Conservation (phyloP, 2,888 invertebrate genomes). For the Peribatodes rhomboidaria region DNA sequence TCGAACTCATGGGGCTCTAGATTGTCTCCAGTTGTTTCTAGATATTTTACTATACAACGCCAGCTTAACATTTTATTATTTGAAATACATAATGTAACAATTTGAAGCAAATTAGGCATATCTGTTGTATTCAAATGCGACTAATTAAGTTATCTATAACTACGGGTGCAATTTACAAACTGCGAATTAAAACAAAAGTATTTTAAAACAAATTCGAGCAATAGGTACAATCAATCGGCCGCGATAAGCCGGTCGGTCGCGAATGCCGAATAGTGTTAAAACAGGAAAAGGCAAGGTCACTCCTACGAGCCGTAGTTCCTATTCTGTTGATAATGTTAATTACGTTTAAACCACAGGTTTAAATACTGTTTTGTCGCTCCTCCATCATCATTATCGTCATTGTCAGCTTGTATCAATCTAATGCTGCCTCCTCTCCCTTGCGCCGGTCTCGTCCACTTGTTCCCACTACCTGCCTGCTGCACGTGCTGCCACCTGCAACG, state of each 20-base stretch:
- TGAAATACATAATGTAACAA: no score
- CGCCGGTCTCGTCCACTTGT: no score
- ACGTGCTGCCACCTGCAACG: no score
- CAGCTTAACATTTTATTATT: no score
- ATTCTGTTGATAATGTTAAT: constrained; percentile 22
- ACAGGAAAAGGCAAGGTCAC: constrained; percentile 25
- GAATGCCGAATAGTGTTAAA: not conserved
- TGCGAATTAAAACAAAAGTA: not conserved
- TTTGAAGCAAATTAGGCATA: not conserved
- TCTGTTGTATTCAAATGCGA: no score
- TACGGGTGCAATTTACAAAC: not conserved
- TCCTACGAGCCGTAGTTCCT: constrained; percentile 18
- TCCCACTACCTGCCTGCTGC: no score
- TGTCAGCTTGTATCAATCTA: no score
- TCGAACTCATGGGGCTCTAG: no score
- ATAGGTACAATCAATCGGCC: not conserved
- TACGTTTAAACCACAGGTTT: constrained; percentile 3
- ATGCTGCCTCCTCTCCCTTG: no score
- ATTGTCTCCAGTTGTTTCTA: no score
- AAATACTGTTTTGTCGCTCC: not conserved
- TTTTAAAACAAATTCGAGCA: not conserved
- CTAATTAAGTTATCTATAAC: not conserved
- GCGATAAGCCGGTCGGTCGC: not conserved
- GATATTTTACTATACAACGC: no score
- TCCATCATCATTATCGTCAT: no score